Base-by-base conservation (phyloP, 2,113 vertebrate genomes). In the Mesitornis unicolor region DNA sequence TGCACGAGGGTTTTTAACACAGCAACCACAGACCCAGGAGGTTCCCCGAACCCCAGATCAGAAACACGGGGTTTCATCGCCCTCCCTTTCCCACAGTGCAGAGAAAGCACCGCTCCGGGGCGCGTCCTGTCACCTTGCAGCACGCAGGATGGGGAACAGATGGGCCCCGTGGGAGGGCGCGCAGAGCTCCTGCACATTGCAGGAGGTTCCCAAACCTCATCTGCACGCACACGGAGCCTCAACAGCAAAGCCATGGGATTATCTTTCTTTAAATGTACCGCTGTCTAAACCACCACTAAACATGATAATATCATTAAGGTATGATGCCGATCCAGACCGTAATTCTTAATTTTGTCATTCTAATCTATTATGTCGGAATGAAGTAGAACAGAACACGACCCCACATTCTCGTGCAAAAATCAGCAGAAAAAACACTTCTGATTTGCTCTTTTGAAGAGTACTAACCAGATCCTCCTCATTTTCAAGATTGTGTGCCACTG, bases 141-240 rank as follows among this genome's bases (percentile, higher is more conserved):
- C n/a, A n/a, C n/a, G n/a, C n/a, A n/a, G n/a, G n/a, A n/a, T n/a
- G n/a, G n/a, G n/a, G n/a, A 78, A 35, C 96, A 96, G 95, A 96
- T 96, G 95, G 96, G 85, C 87, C 80, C 1, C 0, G 95, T 88
- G 93, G 96, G 96, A 94, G 94, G 93, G n/a, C 90, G 82, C 54
- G 91, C 5, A 56, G 78, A 59, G 33, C 87, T 71, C 92, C 6
- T 40, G 21, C 82, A 67, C 42, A 15, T 86, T 84, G 93, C 95
- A 97, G 29, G 93, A 95, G 92, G 92, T 77, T 96, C 95, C 89
- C 94, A 95, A 95, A 85, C 64, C 84, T 70, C 92, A 47, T 63
- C 42, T 81, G 64, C 45, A 2, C 88, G 85, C 92, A 92, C 92
- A 94, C 93, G 65, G 84, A 87, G 75, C 87, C 93, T 53, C 91